Conservation (phyloP, 2,888 invertebrate species). For the Tubulanus polymorphus region DNA sequence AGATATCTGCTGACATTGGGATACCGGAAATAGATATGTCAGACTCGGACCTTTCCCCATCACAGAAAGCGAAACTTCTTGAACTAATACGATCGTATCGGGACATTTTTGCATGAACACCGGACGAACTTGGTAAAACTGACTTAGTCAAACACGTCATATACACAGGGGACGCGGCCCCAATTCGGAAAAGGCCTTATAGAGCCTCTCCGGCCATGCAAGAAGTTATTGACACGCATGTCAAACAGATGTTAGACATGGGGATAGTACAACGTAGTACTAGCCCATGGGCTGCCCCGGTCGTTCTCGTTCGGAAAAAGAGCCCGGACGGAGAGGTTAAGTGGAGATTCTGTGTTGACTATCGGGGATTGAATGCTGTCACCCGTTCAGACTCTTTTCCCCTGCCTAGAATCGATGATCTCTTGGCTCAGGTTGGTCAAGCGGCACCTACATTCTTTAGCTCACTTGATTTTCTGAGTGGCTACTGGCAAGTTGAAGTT, state of each 20-base stretch:
- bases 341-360: slow-evolving; percentile 3
- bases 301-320: neutral
- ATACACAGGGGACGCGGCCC: neutral
- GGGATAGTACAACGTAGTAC: neutral
- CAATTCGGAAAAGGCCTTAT: neutral
- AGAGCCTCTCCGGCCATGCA: neutral
- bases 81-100: neutral
- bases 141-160: neutral
- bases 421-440: neutral
- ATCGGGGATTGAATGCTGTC: neutral
- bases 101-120: neutral
- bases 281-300: neutral
- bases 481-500: neutral
- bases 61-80: neutral
- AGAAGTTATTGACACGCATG: neutral
- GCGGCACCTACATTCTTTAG: neutral
- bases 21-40: neutral
- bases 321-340: too few relatives aligned
- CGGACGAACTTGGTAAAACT: neutral
- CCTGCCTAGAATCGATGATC: slow-evolving; percentile 1
- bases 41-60: neutral
- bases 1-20: too few relatives aligned
- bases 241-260: neutral
- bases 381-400: neutral
- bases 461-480: neutral